A percentile compares a stretch with the other conserved stretches of the same genome.
Conservation (phyloP, 2,888 invertebrate species). For the Morpho helenor region DNA sequence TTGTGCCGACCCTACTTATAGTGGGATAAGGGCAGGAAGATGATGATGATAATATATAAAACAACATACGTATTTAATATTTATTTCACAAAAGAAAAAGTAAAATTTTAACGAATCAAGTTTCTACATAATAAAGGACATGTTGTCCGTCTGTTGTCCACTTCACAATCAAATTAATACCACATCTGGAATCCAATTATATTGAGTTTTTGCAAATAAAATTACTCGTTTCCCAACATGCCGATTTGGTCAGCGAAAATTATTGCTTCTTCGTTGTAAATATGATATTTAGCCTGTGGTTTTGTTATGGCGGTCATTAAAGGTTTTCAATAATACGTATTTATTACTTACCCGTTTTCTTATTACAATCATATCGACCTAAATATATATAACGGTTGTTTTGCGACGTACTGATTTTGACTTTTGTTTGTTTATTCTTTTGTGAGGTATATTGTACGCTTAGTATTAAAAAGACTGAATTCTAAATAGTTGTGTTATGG, state of each 20-base stretch:
- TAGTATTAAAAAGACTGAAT: too few species aligned
- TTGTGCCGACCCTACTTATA: too few species aligned
- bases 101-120: too few species aligned
- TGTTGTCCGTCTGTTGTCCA: slow-evolving; percentile 23
- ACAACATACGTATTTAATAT: too few species aligned
- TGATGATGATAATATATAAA: too few species aligned
- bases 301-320: slow-evolving; percentile 16
- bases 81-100: too few species aligned
- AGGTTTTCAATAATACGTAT: slow-evolving; percentile 8
- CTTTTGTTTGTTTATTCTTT: slow-evolving; percentile 1
- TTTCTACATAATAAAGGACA: slow-evolving; percentile 4
- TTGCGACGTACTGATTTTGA: slow-evolving; percentile 4
- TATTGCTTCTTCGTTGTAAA: slow-evolving; percentile 15
- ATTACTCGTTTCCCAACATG: slow-evolving; percentile 1
- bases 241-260: slow-evolving; percentile 11
- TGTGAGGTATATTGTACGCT: neutral
- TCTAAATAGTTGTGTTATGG: neutral
- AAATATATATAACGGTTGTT: neutral
- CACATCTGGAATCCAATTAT: slow-evolving; percentile 1
- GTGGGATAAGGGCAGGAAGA: too few species aligned
- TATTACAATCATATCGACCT: neutral
- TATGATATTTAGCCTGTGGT: slow-evolving; percentile 27
- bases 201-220: slow-evolving; percentile 2
- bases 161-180: slow-evolving; percentile 7
- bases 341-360: slow-evolving; percentile 3